Percentiles rank a stretch among this genome's conserved stretches.
These are phyloP conservation scores for Halichondria panicea DNA, from an alignment of 37 sponge, comb jelly and placozoan genomes.

Conservation along the genomic window DNA sequence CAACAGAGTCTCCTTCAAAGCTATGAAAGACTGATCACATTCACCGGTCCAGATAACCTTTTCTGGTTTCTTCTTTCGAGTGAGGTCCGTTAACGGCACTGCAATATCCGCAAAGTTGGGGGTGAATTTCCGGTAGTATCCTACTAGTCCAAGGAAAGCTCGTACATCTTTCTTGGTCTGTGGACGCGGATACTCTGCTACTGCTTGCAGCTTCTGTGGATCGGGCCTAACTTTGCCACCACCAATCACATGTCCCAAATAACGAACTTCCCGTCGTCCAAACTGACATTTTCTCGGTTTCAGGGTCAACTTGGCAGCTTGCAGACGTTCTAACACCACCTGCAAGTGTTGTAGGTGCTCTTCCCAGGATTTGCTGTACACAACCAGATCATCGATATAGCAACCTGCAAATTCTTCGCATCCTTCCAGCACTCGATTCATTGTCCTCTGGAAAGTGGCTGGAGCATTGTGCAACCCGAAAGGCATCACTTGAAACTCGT, in stretches of 20 bases:
- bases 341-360: slow-evolving; percentile 28
- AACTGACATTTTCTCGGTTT: slow-evolving; percentile 35
- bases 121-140: too few relatives aligned
- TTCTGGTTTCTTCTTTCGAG: too few relatives aligned
- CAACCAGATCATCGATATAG: slow-evolving; percentile 16
- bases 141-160: too few relatives aligned
- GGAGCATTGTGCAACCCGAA: slow-evolving; percentile 60
- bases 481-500: slow-evolving; percentile 62
- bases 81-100: too few relatives aligned
- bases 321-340: slow-evolving; percentile 1
- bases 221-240: slow-evolving; percentile 12
- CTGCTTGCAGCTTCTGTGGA: slow-evolving; percentile 19
- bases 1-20: too few relatives aligned
- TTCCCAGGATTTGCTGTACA: background rate
- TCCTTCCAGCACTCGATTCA: slow-evolving; percentile 10
- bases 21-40: too few relatives aligned
- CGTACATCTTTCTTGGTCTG: slow-evolving; percentile 2
- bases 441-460: slow-evolving; percentile 31
- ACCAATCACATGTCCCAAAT: too few relatives aligned
- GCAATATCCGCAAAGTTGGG: too few relatives aligned
- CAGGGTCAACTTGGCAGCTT: slow-evolving; percentile 5
- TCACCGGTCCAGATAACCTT: too few relatives aligned
- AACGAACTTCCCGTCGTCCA: slow-evolving; percentile 3
- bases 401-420: slow-evolving; percentile 18
- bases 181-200: background rate